Evolutionary conservation across 2,113 vertebrate genomes (phyloP).

Genomic region (Xiphophorus hellerii): DNA sequence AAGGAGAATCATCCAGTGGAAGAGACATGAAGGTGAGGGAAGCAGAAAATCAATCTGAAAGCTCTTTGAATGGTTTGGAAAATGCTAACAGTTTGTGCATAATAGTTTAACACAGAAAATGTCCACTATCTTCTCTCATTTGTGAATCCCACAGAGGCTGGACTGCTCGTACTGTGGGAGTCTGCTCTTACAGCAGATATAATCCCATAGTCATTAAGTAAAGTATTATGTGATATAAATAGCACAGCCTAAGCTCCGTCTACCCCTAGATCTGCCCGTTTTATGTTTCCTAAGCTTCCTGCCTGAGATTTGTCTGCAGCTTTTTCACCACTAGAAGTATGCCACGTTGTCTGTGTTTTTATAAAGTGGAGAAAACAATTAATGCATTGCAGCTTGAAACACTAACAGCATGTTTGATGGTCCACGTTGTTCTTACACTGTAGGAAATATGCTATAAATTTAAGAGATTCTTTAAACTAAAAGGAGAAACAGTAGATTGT

Average conservation of each 20-base stretch:
- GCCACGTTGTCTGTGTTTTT: conserved; percentile 6
- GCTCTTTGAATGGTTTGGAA: conserved; percentile 19
- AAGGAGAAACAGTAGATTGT: neutral
- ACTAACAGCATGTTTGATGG: conserved; percentile 29
- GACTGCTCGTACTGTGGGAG: conserved; percentile 8
- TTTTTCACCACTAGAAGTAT: conserved; percentile 12
- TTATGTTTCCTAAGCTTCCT: conserved; percentile 20
- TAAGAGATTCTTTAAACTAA: conserved; percentile 16
- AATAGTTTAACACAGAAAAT: conserved; percentile 12
- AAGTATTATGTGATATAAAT: conserved; percentile 51
- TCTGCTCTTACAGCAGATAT: conserved; percentile 35
- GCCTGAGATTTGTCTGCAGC: conserved; percentile 17
- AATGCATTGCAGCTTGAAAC: neutral
- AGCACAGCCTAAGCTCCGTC: conserved; percentile 39
- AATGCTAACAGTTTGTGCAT: conserved; percentile 3
- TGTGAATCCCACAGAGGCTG: conserved; percentile 8
- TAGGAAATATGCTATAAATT: neutral
- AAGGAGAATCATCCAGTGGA: neutral
- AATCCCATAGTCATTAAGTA: conserved; percentile 61
- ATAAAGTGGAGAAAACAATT: neutral
- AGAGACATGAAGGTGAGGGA: neutral
- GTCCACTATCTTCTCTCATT: conserved; percentile 10
- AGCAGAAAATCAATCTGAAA: conserved; percentile 23
- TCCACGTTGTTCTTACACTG: neutral
- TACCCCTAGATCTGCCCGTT: conserved; percentile 22